These are phyloP conservation scores for Acropternis orthonyx DNA, from an alignment of 2,797 vertebrate species.

Conservation along the genomic window DNA sequence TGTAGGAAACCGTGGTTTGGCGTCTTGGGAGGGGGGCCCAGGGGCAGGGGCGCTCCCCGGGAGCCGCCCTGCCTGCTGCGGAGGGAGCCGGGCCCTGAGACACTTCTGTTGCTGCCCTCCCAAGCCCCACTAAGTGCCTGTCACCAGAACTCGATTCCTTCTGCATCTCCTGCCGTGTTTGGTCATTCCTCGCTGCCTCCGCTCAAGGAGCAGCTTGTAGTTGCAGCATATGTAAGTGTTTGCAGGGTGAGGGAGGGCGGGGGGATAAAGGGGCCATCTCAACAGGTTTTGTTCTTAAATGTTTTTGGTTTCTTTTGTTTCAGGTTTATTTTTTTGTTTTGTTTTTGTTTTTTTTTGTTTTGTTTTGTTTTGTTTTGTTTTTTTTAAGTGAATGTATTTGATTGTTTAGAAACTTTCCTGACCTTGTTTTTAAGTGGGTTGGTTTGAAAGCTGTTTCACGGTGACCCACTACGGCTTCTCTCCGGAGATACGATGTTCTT, in stretches of 20 bases:
- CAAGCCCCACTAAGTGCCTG: slow-evolving; percentile 74
- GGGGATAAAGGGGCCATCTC: slow-evolving; percentile 49
- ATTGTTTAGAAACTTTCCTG: slow-evolving; percentile 52
- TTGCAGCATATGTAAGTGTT: slow-evolving; percentile 59
- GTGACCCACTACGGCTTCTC: slow-evolving; percentile 18
- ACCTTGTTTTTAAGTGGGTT: slow-evolving; percentile 53
- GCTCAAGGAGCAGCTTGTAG: slow-evolving; percentile 15
- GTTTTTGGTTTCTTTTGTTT: not conserved
- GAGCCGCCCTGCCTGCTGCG: not conserved
- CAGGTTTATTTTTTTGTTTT: not conserved
- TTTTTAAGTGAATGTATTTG: slow-evolving; percentile 59
- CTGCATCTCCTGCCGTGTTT: slow-evolving; percentile 62
- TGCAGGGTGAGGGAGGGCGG: slow-evolving; percentile 57
- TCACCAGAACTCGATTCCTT: slow-evolving; percentile 62
- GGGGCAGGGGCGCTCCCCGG: not conserved
- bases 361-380: not conserved
- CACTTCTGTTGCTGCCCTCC: slow-evolving; percentile 43
- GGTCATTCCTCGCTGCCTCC: slow-evolving; percentile 43
- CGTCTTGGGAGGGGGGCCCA: not conserved
- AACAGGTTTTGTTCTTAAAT: slow-evolving; percentile 52
- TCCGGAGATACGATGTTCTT: slow-evolving; percentile 50
- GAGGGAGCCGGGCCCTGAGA: not conserved
- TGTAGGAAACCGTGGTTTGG: slow-evolving; percentile 40
- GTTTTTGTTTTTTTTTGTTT: not conserved
- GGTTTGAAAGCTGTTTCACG: not conserved